phyloP scores from a whole-genome alignment of 2,113 vertebrate genomes.

The Pituophis catenifer region DNA sequence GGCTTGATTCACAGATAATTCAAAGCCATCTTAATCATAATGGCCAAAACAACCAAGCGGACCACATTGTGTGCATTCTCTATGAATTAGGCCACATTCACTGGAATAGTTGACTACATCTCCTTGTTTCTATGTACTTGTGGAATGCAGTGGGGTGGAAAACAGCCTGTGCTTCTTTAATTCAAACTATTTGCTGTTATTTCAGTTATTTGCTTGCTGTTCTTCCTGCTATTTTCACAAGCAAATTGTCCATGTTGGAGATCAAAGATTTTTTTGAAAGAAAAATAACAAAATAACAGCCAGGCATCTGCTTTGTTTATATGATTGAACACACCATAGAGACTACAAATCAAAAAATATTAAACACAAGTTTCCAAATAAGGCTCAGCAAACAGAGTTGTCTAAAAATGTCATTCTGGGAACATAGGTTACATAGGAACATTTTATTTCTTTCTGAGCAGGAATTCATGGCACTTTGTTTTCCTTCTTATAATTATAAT shows the following conservation, averaged over 20 bases:
- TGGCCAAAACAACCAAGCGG: background rate
- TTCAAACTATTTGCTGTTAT: constrained; percentile 32
- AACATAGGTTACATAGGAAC: background rate
- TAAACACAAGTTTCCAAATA: constrained; percentile 30
- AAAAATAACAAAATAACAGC: constrained; percentile 6
- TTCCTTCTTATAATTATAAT: background rate
- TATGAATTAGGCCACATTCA: background rate
- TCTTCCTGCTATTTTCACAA: constrained; percentile 30
- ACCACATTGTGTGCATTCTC: background rate
- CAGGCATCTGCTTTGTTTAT: constrained; percentile 26
- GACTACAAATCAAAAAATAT: constrained; percentile 34
- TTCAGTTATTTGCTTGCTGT: constrained; percentile 35
- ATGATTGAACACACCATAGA: constrained; percentile 50
- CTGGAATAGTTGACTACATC: background rate
- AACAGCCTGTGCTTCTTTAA: background rate
- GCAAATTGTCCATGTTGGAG: constrained; percentile 30
- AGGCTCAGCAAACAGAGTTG: constrained; percentile 26
- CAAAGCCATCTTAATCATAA: background rate
- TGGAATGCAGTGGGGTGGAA: no score
- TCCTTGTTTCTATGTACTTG: background rate
- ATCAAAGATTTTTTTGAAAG: constrained; percentile 17
- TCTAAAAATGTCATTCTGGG: background rate
- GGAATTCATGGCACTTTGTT: background rate
- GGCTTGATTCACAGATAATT: background rate
- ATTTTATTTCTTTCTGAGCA: background rate